These are phyloP conservation scores for Neosilurus mollespiculum DNA, from an alignment of 2,797 vertebrate species.

Conservation along the genomic window DNA sequence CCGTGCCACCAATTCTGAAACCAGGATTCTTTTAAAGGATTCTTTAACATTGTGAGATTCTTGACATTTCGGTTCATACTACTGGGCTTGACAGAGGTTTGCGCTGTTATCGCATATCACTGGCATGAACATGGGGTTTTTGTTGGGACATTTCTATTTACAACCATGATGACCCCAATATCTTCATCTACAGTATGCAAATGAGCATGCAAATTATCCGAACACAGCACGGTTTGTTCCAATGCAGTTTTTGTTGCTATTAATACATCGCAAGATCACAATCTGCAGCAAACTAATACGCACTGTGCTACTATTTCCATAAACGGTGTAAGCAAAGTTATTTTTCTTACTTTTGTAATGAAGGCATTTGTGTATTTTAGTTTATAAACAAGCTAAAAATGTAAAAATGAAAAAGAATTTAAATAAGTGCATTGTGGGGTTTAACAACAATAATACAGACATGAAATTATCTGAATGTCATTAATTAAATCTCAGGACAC, in stretches of 20 bases:
- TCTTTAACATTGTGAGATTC: too few relatives aligned
- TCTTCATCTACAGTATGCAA: background rate
- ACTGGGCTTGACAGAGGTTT: too few relatives aligned
- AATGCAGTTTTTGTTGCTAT: background rate
- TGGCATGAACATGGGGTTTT: background rate
- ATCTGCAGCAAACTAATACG: background rate
- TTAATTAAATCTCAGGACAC: background rate
- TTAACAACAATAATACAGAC: background rate
- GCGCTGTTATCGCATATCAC: background rate
- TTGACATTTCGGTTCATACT: too few relatives aligned
- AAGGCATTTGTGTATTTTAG: background rate
- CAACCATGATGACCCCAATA: background rate
- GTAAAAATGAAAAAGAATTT: background rate
- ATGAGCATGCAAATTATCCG: background rate
- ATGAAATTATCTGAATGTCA: background rate
- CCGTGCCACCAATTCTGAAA: too few relatives aligned
- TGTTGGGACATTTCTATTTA: background rate
- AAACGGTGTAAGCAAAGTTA: background rate
- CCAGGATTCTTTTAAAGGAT: too few relatives aligned
- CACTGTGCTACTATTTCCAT: background rate
- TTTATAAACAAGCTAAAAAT: background rate
- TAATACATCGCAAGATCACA: background rate
- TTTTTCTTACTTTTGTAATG: background rate
- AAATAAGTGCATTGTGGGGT: background rate
- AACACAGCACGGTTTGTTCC: background rate